A percentile compares a stretch with the other conserved stretches of the same genome.
These are phyloP conservation scores for Machimus rusticus DNA, from an alignment of 2,888 invertebrate species.

Conservation along the genomic window DNA sequence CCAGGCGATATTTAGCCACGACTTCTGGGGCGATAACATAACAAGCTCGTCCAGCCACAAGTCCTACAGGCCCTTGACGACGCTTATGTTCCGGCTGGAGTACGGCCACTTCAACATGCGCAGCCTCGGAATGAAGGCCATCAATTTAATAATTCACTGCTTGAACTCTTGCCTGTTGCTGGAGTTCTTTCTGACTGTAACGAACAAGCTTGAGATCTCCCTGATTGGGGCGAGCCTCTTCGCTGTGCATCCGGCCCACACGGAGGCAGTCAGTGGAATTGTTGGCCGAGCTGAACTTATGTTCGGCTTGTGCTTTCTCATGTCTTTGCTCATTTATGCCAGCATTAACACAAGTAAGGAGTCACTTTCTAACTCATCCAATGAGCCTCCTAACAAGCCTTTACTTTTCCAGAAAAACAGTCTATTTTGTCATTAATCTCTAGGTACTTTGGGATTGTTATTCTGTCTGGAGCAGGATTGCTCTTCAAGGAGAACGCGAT, in stretches of 20 bases:
- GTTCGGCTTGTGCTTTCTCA: constrained; percentile 78
- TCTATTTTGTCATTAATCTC: constrained; percentile 27
- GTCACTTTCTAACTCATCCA: background rate
- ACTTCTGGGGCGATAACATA: constrained; percentile 94
- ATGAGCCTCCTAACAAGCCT: background rate
- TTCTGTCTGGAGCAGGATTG: constrained; percentile 69
- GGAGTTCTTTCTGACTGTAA: constrained; percentile 54
- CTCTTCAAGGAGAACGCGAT: constrained; percentile 95
- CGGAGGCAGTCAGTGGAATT: constrained; percentile 90
- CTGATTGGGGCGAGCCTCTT: constrained; percentile 77
- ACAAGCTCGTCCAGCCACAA: constrained; percentile 86
- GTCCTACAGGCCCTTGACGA: constrained; percentile 92
- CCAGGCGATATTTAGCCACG: constrained; percentile 75
- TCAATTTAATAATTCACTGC: constrained; percentile 59
- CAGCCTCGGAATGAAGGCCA: constrained; percentile 59
- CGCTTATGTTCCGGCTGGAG: constrained; percentile 71
- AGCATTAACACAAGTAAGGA: constrained; percentile 36
- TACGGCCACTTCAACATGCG: constrained; percentile 52
- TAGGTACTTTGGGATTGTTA: constrained; percentile 45
- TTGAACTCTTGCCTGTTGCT: constrained; percentile 57
- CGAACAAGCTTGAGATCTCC: constrained; percentile 27
- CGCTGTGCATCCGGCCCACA: constrained; percentile 91
- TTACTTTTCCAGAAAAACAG: constrained; percentile 15
- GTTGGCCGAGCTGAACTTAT: constrained; percentile 93
- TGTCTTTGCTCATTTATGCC: constrained; percentile 70